Evolutionary conservation across 2,797 vertebrate genomes (phyloP), one percentile per base, ranked within the genome.

Genomic region (Hydrolagus colliei): DNA sequence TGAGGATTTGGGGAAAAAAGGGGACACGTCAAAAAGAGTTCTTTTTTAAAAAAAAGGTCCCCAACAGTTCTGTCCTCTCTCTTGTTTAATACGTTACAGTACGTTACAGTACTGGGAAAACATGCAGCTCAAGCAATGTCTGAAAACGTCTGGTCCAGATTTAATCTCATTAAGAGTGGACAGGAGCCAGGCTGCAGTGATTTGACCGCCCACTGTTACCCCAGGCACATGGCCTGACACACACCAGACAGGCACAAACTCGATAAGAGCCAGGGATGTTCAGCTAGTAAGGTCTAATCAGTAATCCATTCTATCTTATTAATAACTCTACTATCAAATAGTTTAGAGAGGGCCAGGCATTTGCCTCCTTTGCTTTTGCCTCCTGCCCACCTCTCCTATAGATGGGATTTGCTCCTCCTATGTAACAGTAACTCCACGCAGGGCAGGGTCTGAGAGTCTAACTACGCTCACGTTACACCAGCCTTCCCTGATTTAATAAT

Each of bases 1-100:
- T 68, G 71, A 71, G 79, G 35, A 84, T 84, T 84, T 84, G 79
- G 27, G 41, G 27, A 27, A 27, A 84, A 84, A 84, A 68, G 65
- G 67, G 63, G 27, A 71, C 35, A 82, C 79, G 52, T 68, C 65
- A 68, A 84, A 27, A 84, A 71, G 16, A 13, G 27, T 18, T n/a
- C 10, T 27, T 27, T 27, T 27, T 27, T n/a, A 22, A 9, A 22
- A 79, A 82, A 80, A 84, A 84, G 18, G 0, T 18, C 2, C 16
- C 63, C 65, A 35, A 67, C 13, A 52, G 52, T 41, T 84, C 11
- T 35, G 16, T 32, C 32, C 18, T 41, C 14, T 13, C 32, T 41
- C 14, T 4, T 16, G 18, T 71, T 84, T 71, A 71, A 67, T 18
- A 84, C 41, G n/a, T 20, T 9, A 18, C 41, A 27, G 68, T 41